Base-by-base conservation (phyloP, 92 coral and sea anemone species). In the Paragorgia papillata region DNA sequence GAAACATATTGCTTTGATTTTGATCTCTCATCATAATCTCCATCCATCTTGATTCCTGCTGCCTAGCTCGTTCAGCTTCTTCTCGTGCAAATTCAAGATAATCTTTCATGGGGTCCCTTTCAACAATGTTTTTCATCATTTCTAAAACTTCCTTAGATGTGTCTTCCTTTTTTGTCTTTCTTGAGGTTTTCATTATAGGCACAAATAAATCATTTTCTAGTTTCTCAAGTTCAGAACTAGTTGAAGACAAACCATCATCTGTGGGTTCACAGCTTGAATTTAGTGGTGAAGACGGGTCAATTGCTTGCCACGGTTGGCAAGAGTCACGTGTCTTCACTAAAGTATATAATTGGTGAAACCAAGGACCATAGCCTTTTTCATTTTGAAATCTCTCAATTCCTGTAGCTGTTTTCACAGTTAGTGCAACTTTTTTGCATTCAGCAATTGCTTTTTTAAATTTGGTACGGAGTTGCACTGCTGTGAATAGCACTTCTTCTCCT, bases 381-480 rank as follows among this genome's bases (percentile, higher is more conserved):
- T 76, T 48, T 67, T 61, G 82, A 58, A 76, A 76, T 31, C 82
- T 40, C 44, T 76, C 25, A 61, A 61, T 62, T 60, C 80, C 67
- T 18, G 80, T 74, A 13, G 67, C 65, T 27, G 80, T 74, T 31
- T 74, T 74, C 15, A 74, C 53, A 33, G 67, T n/a, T n/a, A n/a
- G n/a, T n/a, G n/a, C n/a, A n/a, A n/a, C 80, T 57, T 55, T 59
- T 67, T 74, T 74, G 44, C 80, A 74, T 31, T 73, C 67, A 20
- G 48, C 63, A 22, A 74, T 62, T 31, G 51, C 39, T 43, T 74
- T 74, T 30, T 74, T 62, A 44, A 76, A 76, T 57, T 76, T 76
- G 50, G 82, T 76, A 41, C 61, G 73, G 58, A 76, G 66, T 62
- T 76, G 82, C 54, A 49, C 58, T 15, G 68, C 71, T 61, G 66